Evolutionary conservation across 2,797 vertebrate species (phyloP).

Genomic region (Choloepus didactylus): DNA sequence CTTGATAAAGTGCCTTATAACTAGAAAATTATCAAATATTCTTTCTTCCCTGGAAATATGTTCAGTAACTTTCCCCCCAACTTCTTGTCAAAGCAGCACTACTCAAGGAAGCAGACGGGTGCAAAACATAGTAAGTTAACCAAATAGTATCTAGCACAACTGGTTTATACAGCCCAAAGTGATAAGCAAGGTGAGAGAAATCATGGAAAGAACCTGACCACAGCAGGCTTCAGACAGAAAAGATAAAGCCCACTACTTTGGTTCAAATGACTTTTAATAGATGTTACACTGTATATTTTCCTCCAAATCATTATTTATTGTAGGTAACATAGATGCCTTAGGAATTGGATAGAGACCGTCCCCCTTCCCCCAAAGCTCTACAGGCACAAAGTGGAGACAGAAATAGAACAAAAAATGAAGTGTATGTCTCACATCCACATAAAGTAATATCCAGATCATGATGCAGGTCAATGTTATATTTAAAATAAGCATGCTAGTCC

Average conservation of each 20-base stretch:
- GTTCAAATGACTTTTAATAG: constrained; percentile 88
- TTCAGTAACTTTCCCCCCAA: constrained; percentile 65
- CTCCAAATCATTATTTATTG: constrained; percentile 76
- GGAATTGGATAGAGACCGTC: constrained; percentile 81
- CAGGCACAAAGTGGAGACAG: constrained; percentile 88
- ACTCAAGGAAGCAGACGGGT: constrained; percentile 67
- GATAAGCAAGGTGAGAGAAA: constrained; percentile 63
- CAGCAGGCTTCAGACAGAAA: constrained; percentile 82
- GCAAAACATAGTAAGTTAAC: constrained; percentile 47
- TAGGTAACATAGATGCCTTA: constrained; percentile 79
- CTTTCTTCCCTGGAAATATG: constrained; percentile 45
- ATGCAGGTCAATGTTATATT: constrained; percentile 63
- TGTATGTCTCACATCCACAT: constrained; percentile 75
- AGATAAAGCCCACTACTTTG: constrained; percentile 86
- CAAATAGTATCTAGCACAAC: neutral
- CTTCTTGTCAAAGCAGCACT: constrained; percentile 76
- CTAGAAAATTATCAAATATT: constrained; percentile 15
- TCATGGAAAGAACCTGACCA: constrained; percentile 78
- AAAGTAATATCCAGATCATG: constrained; percentile 73
- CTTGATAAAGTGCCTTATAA: constrained; percentile 76
- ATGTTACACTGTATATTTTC: constrained; percentile 79
- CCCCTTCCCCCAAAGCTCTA: constrained; percentile 85
- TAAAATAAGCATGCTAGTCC: constrained; percentile 67
- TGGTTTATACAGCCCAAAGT: constrained; percentile 25
- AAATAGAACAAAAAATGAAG: constrained; percentile 86